These are phyloP conservation scores for Drosophila saltans DNA, from an alignment of 1,140 invertebrate genomes.

Conservation along the genomic window DNA sequence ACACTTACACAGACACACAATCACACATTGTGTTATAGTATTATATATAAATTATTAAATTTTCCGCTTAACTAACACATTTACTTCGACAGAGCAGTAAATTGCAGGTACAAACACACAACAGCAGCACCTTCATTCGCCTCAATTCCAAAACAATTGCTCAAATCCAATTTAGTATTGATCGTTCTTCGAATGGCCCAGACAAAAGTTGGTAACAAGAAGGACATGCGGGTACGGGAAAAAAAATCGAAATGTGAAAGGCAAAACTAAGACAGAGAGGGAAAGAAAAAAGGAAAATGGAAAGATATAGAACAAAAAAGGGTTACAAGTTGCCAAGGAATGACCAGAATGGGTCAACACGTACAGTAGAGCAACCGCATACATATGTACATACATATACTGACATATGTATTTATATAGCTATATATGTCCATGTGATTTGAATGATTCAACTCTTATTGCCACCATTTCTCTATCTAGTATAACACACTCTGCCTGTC, in stretches of 20 bases:
- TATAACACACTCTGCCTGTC: slow-evolving; percentile 23
- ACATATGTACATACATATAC: background rate
- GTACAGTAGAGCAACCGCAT: background rate
- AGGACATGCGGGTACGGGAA: slow-evolving; percentile 20
- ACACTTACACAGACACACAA: slow-evolving; percentile 11
- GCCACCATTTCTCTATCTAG: slow-evolving; percentile 20
- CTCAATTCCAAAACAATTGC: slow-evolving; percentile 45
- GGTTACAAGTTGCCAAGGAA: slow-evolving; percentile 43
- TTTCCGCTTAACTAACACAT: slow-evolving; percentile 55
- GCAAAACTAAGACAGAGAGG: background rate
- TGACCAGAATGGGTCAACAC: slow-evolving; percentile 26
- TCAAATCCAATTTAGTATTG: slow-evolving; percentile 76
- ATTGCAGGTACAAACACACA: slow-evolving; percentile 10
- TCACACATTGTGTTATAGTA: slow-evolving; percentile 7
- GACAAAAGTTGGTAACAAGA: slow-evolving; percentile 23
- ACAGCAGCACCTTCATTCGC: background rate
- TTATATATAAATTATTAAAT: slow-evolving; percentile 66
- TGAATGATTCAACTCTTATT: slow-evolving; percentile 40
- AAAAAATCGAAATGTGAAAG: slow-evolving; percentile 50
- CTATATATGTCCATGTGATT: slow-evolving; percentile 5
- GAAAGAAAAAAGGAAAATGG: background rate
- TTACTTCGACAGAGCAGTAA: slow-evolving; percentile 12
- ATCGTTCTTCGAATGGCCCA: slow-evolving; percentile 38
- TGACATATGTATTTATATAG: slow-evolving; percentile 9
- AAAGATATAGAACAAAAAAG: slow-evolving; percentile 38